phyloP scores from a whole-genome alignment of 2,888 invertebrate genomes.

The Eueremaeus valkanovi region DNA sequence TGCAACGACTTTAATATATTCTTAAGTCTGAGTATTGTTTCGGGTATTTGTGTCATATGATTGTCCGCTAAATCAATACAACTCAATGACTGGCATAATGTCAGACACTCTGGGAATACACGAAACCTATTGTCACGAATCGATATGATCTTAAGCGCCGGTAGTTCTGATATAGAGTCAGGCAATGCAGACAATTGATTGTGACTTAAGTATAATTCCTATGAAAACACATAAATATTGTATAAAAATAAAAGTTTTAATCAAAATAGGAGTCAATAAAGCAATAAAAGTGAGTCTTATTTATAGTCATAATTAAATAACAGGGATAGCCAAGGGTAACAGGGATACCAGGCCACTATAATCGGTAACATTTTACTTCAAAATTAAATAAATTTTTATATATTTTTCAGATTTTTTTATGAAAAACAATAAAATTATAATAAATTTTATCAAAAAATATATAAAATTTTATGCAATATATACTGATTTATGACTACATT shows the following conservation, averaged over 20 bases:
- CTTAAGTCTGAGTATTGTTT: background rate
- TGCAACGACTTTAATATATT: conserved; percentile 7
- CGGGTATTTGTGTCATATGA: background rate
- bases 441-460: too few relatives aligned
- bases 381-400: too few relatives aligned
- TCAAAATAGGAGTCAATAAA: background rate
- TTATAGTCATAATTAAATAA: too few relatives aligned
- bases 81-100: background rate
- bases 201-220: conserved; percentile 29
- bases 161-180: background rate
- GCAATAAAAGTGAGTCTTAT: background rate
- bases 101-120: background rate
- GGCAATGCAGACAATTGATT: background rate
- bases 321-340: too few relatives aligned
- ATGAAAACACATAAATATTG: background rate
- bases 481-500: too few relatives aligned
- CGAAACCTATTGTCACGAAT: conserved; percentile 12
- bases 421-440: too few relatives aligned
- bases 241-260: background rate
- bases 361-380: too few relatives aligned
- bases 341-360: too few relatives aligned
- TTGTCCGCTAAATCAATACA: conserved; percentile 24
- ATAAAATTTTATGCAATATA: too few relatives aligned
- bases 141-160: conserved; percentile 1
- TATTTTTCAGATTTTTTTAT: too few relatives aligned